Evolutionary conservation across 2,888 invertebrate genomes (phyloP).

Genomic region (Capitulum mitella): DNA sequence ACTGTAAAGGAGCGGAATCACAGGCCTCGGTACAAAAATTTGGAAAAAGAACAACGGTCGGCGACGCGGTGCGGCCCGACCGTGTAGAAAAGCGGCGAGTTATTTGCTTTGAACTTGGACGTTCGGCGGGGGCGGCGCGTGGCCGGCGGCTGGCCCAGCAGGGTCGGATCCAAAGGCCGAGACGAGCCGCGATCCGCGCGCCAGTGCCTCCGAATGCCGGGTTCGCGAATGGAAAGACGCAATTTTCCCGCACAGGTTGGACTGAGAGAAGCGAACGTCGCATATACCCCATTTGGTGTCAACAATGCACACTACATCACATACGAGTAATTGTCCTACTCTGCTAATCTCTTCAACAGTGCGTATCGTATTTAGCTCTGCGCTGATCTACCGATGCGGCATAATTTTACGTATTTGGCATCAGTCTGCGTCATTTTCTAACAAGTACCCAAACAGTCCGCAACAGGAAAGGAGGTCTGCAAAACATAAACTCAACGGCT

Average conservation of each 20-base stretch:
- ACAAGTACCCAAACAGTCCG: slow-evolving; percentile 9
- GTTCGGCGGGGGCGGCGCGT: background rate
- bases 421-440: background rate
- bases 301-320: slow-evolving; percentile 7
- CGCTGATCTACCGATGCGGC: background rate
- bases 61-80: background rate
- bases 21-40: background rate
- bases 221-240: background rate
- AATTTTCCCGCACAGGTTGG: background rate
- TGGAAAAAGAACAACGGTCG: background rate
- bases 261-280: background rate
- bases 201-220: background rate
- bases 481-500: slow-evolving; percentile 9
- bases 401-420: slow-evolving; percentile 24
- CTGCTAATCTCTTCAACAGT: background rate
- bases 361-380: background rate
- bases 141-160: background rate
- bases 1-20: background rate
- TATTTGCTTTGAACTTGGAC: background rate
- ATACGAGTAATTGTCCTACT: background rate
- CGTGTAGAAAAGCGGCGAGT: background rate
- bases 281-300: slow-evolving; percentile 10
- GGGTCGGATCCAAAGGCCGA: background rate
- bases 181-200: background rate
- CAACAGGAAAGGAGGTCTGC: background rate